Evolutionary conservation across 92 coral and sea anemone genomes (phyloP).

Genomic region (Ricordea florida): DNA sequence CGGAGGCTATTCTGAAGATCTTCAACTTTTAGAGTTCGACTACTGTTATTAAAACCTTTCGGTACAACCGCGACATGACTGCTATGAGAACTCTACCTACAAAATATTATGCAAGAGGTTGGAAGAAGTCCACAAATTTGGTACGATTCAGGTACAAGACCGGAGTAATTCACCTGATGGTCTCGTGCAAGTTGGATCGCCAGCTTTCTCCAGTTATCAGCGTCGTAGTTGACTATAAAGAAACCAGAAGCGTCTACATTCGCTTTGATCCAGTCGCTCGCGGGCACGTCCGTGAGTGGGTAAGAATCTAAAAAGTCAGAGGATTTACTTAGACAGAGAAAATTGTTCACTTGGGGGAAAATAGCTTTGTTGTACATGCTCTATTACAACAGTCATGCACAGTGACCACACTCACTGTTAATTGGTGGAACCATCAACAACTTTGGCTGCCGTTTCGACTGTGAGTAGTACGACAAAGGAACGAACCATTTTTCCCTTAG

Average conservation of each 20-base stretch:
- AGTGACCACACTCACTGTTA: background rate
- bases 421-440: constrained; percentile 2
- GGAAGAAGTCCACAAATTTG: background rate
- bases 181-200: constrained; percentile 52
- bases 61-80: too few species aligned
- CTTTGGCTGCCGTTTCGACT: background rate
- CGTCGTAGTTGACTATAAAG: constrained; percentile 66
- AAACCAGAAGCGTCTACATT: constrained; percentile 62
- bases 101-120: too few species aligned
- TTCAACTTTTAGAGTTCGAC: too few species aligned
- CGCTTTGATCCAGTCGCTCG: constrained; percentile 60
- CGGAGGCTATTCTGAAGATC: too few species aligned
- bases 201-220: constrained; percentile 64
- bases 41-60: too few species aligned
- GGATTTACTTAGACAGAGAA: too few species aligned
- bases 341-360: too few species aligned
- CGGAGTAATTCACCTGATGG: constrained; percentile 40
- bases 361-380: too few species aligned
- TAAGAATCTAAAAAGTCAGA: background rate
- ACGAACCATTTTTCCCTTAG: constrained; percentile 36
- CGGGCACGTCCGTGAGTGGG: background rate
- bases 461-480: constrained; percentile 50
- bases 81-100: too few species aligned
- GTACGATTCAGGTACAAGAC: background rate
- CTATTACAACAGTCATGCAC: too few species aligned